phyloP scores from a whole-genome alignment of 1,140 invertebrate genomes.

The Cydia pomonella region DNA sequence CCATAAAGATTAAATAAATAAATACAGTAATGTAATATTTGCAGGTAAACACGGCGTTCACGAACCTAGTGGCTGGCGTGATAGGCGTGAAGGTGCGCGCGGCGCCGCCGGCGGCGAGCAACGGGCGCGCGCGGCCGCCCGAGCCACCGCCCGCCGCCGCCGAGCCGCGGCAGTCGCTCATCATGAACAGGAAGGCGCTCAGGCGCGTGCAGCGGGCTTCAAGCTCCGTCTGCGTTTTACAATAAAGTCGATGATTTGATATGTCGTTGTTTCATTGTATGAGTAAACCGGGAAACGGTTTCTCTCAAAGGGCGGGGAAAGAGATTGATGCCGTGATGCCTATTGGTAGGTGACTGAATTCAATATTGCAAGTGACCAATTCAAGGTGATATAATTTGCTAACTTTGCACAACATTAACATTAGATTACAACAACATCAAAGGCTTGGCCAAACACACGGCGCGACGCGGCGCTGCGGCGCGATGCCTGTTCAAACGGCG shows the following conservation, averaged over 20 bases:
- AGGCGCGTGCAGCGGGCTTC: slow-evolving; percentile 67
- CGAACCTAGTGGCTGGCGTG: slow-evolving; percentile 62
- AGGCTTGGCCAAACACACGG: too few species aligned
- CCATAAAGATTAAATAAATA: too few species aligned
- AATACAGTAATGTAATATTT: slow-evolving; percentile 40
- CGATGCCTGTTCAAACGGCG: too few species aligned
- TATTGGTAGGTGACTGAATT: too few species aligned
- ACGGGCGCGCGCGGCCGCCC: slow-evolving; percentile 39
- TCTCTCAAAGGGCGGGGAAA: too few species aligned
- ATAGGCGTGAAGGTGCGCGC: slow-evolving; percentile 56
- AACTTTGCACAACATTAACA: too few species aligned
- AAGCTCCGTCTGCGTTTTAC: slow-evolving; percentile 70
- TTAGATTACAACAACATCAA: too few species aligned
- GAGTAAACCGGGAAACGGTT: too few species aligned
- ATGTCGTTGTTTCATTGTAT: slow-evolving; percentile 33
- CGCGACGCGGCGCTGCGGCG: too few species aligned
- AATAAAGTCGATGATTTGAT: slow-evolving; percentile 52
- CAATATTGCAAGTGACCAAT: too few species aligned
- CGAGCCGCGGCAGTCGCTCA: slow-evolving; percentile 55
- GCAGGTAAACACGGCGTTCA: slow-evolving; percentile 69
- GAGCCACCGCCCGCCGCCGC: slow-evolving; percentile 34
- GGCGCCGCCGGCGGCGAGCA: slow-evolving; percentile 37
- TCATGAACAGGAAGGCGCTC: slow-evolving; percentile 73
- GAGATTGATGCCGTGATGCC: too few species aligned
- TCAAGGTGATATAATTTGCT: too few species aligned